These are phyloP conservation scores for Plebejus melissa DNA, from an alignment of 2,888 invertebrate species.

Conservation along the genomic window DNA sequence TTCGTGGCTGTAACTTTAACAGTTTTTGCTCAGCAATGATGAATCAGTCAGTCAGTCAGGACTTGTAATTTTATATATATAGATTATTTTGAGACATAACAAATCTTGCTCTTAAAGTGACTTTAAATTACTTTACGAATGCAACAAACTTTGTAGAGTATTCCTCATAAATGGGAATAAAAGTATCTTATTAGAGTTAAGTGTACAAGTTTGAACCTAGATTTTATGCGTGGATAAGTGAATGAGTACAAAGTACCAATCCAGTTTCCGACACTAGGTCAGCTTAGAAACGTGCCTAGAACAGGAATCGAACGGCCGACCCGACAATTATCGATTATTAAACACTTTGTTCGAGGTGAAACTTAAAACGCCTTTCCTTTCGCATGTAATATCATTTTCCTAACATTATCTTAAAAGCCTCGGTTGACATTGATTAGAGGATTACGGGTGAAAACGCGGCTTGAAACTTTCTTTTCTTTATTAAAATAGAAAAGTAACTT, in stretches of 20 bases:
- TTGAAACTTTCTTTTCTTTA: background rate
- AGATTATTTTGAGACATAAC: background rate
- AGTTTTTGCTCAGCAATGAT: no score
- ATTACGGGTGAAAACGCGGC: background rate
- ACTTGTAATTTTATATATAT: no score
- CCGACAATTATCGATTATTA: conserved; percentile 67
- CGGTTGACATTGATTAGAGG: conserved; percentile 20
- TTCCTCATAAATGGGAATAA: background rate
- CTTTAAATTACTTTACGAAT: background rate
- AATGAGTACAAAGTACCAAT: conserved; percentile 36
- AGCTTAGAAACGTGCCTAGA: conserved; percentile 57
- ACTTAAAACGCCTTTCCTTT: conserved; percentile 42
- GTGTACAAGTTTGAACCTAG: conserved; percentile 13
- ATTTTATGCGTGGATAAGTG: conserved; percentile 22
- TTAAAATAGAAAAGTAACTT: background rate
- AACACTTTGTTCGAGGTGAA: conserved; percentile 55
- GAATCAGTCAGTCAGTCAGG: no score
- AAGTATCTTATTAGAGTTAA: background rate
- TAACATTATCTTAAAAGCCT: conserved; percentile 24
- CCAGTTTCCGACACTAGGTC: conserved; percentile 55
- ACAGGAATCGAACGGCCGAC: conserved; percentile 55
- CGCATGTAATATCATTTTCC: conserved; percentile 27
- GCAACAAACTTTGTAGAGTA: background rate
- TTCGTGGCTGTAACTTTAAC: no score
- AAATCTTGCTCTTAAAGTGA: background rate